Percentiles rank a stretch among this genome's conserved stretches.
Evolutionary conservation across 2,113 vertebrate species (phyloP).

Genomic region (Pelmatolapia mariae): DNA sequence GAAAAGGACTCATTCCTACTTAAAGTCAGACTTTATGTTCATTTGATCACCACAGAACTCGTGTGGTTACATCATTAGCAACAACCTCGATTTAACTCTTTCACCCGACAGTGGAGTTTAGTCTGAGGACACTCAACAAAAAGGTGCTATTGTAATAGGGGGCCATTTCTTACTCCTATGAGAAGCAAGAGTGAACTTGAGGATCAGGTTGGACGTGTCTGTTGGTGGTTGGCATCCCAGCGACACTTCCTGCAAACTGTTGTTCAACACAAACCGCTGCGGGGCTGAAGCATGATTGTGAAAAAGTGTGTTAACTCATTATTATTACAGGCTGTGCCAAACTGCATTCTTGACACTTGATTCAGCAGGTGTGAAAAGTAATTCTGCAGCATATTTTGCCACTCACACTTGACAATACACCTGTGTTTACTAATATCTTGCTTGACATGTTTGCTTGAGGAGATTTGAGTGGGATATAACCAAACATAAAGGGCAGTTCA

Average conservation of each 20-base stretch:
- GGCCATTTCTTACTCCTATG: background rate
- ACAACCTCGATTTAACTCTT: background rate
- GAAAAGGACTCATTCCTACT: background rate
- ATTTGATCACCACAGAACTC: too few species aligned
- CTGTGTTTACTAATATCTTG: too few species aligned
- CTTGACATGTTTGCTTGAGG: too few species aligned
- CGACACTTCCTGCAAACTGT: fast-evolving
- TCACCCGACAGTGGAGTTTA: background rate
- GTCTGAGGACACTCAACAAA: background rate
- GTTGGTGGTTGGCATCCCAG: fast-evolving
- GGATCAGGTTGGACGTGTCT: fast-evolving
- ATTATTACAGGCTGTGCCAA: fast-evolving
- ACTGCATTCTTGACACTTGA: background rate
- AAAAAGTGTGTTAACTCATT: background rate
- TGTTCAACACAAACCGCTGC: background rate
- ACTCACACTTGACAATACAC: too few species aligned
- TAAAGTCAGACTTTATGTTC: background rate
- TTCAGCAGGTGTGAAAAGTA: background rate
- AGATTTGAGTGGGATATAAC: too few species aligned
- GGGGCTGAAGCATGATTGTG: background rate
- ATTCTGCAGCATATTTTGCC: too few species aligned
- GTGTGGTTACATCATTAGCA: too few species aligned
- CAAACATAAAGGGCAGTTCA: too few species aligned
- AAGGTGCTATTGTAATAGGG: background rate
- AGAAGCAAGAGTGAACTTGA: background rate